Base-by-base conservation (phyloP, 2,888 invertebrate species). In the Rhagonycha lutea region DNA sequence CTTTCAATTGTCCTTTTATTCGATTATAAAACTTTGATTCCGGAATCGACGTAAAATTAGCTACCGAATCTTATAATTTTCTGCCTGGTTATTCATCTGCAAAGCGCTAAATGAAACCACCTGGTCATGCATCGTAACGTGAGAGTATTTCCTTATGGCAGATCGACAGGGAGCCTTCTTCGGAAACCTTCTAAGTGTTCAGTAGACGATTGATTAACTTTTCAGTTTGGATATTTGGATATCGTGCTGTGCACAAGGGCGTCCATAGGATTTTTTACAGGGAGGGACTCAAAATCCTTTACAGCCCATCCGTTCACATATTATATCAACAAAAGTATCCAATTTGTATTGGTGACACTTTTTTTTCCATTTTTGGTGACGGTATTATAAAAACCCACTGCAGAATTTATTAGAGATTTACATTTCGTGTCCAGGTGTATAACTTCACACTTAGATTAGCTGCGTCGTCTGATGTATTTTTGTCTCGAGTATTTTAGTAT, bases 401-500 rank as follows among this genome's bases (percentile, higher is more conserved):
- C 26, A 26, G 63, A 65, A 65, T 65, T 65, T 65, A 69, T 32
- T 14, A n/a, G 32, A n/a, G n/a, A 32, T 47, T 69, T 69, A 69
- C 47, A 14, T 60, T 69, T 60, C 47, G 24, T 47, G 23, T 63
- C 65, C 71, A 72, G 71, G 71, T 72, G 71, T 72, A 65, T 32
- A 72, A 67, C 71, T 72, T 72, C 71, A 65, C 71, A 72, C 71
- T 70, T 12, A 5, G 65, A 72, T 72, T 72, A 72, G 65, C 65
- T 32, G 63, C 47, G 71, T 62, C 62, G 70, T 72, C 71, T 72
- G 71, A 65, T 65, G 63, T 72, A 72, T 72, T 72, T 72, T 72
- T 23, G 65, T 72, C 71, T 12, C 1, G 24, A 23, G 32, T 72
- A 65, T 72, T 72, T 72, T 72, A 29, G 65, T 63, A 18, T 18